Evolutionary conservation across 1,140 invertebrate genomes (phyloP).

Genomic region (Macrobrachium nipponense): DNA sequence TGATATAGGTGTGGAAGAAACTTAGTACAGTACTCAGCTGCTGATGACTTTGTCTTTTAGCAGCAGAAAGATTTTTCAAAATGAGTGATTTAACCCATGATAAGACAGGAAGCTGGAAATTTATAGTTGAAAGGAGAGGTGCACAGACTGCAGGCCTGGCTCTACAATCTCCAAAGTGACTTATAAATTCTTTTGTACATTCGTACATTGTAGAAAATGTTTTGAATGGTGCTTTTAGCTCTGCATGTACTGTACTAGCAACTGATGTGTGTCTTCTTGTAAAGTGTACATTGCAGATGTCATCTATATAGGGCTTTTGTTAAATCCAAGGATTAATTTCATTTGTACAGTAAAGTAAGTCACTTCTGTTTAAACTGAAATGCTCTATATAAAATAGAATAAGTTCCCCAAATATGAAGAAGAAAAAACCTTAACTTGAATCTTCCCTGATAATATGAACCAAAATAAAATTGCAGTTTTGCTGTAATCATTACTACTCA

Average conservation of each 20-base stretch:
- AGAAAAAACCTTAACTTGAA: too few species aligned
- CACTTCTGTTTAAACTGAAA: too few species aligned
- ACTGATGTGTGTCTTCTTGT: constrained; percentile 27
- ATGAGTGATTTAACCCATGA: background rate
- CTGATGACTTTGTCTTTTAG: background rate
- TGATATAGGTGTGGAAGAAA: constrained; percentile 42
- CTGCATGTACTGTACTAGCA: constrained; percentile 59
- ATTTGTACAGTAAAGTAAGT: constrained; percentile 13
- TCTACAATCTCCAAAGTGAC: constrained; percentile 60
- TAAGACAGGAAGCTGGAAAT: background rate
- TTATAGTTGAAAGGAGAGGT: background rate
- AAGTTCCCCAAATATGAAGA: too few species aligned
- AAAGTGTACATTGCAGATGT: constrained; percentile 51
- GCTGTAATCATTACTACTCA: too few species aligned
- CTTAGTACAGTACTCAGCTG: constrained; percentile 19
- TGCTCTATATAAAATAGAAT: too few species aligned
- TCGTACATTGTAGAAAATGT: constrained; percentile 50
- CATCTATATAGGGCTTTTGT: constrained; percentile 47
- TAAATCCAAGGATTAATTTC: constrained; percentile 25
- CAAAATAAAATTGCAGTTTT: too few species aligned
- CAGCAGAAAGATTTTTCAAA: too few species aligned
- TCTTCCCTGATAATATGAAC: too few species aligned
- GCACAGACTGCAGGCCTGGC: constrained; percentile 16
- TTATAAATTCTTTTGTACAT: constrained; percentile 58
- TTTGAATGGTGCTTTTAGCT: constrained; percentile 57